Base-by-base conservation (phyloP, 2,888 invertebrate genomes). In the Drosophila atripex region DNA sequence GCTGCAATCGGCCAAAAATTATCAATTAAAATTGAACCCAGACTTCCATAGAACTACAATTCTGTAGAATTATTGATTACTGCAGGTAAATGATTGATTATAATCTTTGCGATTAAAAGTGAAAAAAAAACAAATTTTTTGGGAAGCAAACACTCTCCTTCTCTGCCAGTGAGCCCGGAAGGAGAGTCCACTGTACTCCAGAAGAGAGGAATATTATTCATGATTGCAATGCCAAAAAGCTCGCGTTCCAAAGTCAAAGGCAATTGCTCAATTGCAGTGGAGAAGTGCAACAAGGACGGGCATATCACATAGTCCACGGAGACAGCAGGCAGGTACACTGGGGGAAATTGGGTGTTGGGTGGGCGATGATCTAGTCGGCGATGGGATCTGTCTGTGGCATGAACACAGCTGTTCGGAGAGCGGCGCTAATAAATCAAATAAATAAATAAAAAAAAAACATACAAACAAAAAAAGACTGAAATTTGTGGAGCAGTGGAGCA, bases 161-260 rank as follows among this genome's bases (percentile, higher is more conserved):
- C 18, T 18, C 18, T 18, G 1, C 18, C 18, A 18, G 18, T 2
- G 18, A 18, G 18, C 18, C 1, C 2, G 18, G 18, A 18, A 2
- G 18, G 32, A 32, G n/a, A 3, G 4, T n/a, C 8, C 3, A 54
- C 59, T 56, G 59, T 45, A n/a, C 32, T 21, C 16, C 16, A 9
- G 14, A 23, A 45, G 18, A n/a, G 32, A 9, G 3, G 30, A 16
- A 16, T 41, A 18, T 41, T 41, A 3, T 41, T 18, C 39, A 41
- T 35, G 2, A 41, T 16, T 47, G 64, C 64, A 49, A 49, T 65
- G 53, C 21, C 55, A 51, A 70, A 61, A 79, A 60, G 63, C 63
- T 65, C 38, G 45, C 66, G 45, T 53, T 30, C 30, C 80, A 78
- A 78, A 80, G 85, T 80, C 75, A 72, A 80, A 84, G 65, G 72